Evolutionary conservation across 1,140 invertebrate genomes (phyloP), one percentile per base, ranked within the genome.

Genomic region (Cyclargus thomasi): DNA sequence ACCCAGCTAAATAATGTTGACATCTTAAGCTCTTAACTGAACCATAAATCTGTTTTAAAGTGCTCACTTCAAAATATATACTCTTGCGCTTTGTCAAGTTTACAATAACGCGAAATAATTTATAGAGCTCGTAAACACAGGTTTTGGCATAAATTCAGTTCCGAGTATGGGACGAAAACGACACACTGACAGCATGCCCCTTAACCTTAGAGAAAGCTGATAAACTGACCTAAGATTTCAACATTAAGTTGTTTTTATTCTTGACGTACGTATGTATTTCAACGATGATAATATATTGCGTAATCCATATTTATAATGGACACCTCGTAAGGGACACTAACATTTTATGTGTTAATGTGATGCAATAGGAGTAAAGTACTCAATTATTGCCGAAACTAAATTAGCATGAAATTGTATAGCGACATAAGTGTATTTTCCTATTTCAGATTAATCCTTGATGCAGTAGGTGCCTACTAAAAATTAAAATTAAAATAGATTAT

Each of bases 171-270:
- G 4, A 11, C 17, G 55, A 59, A 18, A 59, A 7, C 17, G 55
- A 59, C 55, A 59, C 14, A 59, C 55, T 59, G 55, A 59, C 55
- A 59, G 55, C 5, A 7, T 21, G 55, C 55, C 55, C 55, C 55
- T 20, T 59, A 21, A 59, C 55, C 55, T 59, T 59, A 59, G 55
- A 59, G 55, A 59, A 59, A 59, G 55, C 55, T 59, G 55, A 20
- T 59, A 59, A 59, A 21, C 10, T 59, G 55, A 59, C 55, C 55
- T 59, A 59, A 59, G 20, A 59, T 59, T 59, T 59, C 55, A 21
- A 20, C 55, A 59, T 20, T 21, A n/a, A 55, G 53, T 55, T 55
- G 55, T 59, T 59, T 59, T 59, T 57, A 55, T 18, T 55, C 20
- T 11, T 59, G 55, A 20, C 17, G 10, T 59, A 59, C 18, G 55